Evolutionary conservation across 2,888 invertebrate genomes (phyloP).

Genomic region (Ferrisia virgata): DNA sequence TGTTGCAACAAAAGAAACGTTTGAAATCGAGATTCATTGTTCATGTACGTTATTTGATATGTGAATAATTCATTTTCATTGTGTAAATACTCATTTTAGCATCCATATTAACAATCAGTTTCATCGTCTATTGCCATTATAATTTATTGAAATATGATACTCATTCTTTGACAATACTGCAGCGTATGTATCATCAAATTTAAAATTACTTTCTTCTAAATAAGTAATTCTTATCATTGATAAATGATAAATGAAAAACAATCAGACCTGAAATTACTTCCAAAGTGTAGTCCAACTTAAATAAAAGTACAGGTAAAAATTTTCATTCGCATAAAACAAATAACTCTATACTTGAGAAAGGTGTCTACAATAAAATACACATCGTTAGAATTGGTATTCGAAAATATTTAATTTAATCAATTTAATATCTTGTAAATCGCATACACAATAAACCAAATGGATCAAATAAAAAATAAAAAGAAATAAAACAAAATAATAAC

Average conservation of each 20-base stretch:
- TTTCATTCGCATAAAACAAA: too few relatives aligned
- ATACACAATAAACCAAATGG: slow-evolving; percentile 9
- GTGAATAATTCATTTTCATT: not conserved
- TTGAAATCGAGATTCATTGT: not conserved
- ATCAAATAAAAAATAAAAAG: not conserved
- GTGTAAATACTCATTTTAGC: too few relatives aligned
- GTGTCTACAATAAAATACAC: too few relatives aligned
- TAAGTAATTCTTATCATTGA: too few relatives aligned
- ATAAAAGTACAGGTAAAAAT: too few relatives aligned
- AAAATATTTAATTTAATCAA: not conserved
- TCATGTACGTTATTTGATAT: not conserved
- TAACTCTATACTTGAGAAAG: too few relatives aligned
- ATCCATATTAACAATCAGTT: not conserved
- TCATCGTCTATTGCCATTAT: not conserved
- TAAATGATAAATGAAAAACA: too few relatives aligned
- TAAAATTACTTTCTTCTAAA: too few relatives aligned
- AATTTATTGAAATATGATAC: not conserved
- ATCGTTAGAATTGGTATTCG: not conserved
- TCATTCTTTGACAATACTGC: not conserved
- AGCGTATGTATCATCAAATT: not conserved
- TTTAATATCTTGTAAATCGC: not conserved
- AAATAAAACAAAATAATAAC: slow-evolving; percentile 26
- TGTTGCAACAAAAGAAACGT: not conserved
- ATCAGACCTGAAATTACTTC: too few relatives aligned
- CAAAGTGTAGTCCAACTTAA: too few relatives aligned